These are phyloP conservation scores for Paratilapia polleni DNA, from an alignment of 2,113 vertebrate genomes.

Conservation along the genomic window DNA sequence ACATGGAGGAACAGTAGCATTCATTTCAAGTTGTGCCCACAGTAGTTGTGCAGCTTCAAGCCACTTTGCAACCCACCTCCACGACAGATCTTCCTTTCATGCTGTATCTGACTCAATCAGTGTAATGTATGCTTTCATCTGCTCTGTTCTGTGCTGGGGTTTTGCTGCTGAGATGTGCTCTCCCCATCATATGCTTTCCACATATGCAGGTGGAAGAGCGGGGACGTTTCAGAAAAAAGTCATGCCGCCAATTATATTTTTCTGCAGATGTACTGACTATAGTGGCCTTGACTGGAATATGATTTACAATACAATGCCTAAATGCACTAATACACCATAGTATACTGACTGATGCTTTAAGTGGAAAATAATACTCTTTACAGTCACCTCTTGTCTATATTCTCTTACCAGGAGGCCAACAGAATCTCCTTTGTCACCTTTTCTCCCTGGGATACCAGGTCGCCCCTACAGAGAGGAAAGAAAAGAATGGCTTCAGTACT, in stretches of 20 bases:
- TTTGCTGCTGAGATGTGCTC: background rate
- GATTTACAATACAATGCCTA: background rate
- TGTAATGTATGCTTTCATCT: background rate
- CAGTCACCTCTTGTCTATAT: background rate
- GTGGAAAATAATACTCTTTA: background rate
- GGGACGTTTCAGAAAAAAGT: too few species aligned
- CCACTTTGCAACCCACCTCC: background rate
- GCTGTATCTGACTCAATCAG: background rate
- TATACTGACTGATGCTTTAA: background rate
- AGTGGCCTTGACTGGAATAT: background rate
- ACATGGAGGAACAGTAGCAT: too few species aligned
- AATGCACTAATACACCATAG: background rate
- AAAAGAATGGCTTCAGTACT: background rate
- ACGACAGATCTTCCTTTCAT: background rate
- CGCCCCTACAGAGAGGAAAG: constrained; percentile 82
- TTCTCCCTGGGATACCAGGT: constrained; percentile 86
- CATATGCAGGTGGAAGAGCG: too few species aligned
- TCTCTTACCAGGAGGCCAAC: constrained; percentile 80
- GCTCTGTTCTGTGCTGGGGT: background rate
- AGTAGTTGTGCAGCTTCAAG: background rate
- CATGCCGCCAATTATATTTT: too few species aligned
- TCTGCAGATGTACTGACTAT: background rate
- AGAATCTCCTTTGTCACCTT: constrained; percentile 88
- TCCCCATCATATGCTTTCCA: background rate
- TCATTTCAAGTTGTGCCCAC: background rate